Percentiles rank a stretch among this genome's conserved stretches.
These are phyloP conservation scores for Thalassophryne amazonica DNA, from an alignment of 2,797 vertebrate species.

Conservation along the genomic window DNA sequence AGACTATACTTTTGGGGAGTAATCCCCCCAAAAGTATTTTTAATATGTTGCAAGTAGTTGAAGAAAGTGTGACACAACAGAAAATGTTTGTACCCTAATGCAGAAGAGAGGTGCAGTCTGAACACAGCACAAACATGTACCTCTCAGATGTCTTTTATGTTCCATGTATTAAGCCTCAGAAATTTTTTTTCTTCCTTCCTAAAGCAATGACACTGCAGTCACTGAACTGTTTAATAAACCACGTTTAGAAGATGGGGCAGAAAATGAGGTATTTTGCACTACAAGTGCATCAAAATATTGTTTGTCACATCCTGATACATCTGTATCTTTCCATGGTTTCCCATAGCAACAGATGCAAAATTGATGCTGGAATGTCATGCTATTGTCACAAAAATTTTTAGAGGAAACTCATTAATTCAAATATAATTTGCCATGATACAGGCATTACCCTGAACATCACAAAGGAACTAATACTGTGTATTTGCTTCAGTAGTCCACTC, in stretches of 20 bases:
- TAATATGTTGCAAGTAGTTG: neutral
- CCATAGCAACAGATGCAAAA: conserved; percentile 4
- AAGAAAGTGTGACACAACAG: neutral
- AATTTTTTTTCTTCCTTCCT: neutral
- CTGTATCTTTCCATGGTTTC: neutral
- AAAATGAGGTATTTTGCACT: neutral
- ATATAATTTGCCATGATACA: too few relatives aligned
- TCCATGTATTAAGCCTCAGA: neutral
- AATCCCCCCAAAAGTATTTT: neutral
- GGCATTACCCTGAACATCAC: too few relatives aligned
- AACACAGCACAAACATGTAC: neutral
- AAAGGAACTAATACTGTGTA: too few relatives aligned
- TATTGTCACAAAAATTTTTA: too few relatives aligned
- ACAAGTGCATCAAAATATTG: neutral
- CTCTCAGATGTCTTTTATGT: too few relatives aligned
- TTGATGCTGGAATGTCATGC: neutral
- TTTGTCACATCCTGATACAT: neutral
- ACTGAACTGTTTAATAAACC: neutral
- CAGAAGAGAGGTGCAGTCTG: neutral
- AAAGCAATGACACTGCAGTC: neutral
- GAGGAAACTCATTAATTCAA: too few relatives aligned
- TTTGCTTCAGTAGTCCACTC: too few relatives aligned
- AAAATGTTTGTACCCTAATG: neutral
- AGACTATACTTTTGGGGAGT: neutral
- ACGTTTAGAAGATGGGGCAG: neutral